Evolutionary conservation across 2,113 vertebrate genomes (phyloP).

Genomic region (Leptodactylus fuscus): DNA sequence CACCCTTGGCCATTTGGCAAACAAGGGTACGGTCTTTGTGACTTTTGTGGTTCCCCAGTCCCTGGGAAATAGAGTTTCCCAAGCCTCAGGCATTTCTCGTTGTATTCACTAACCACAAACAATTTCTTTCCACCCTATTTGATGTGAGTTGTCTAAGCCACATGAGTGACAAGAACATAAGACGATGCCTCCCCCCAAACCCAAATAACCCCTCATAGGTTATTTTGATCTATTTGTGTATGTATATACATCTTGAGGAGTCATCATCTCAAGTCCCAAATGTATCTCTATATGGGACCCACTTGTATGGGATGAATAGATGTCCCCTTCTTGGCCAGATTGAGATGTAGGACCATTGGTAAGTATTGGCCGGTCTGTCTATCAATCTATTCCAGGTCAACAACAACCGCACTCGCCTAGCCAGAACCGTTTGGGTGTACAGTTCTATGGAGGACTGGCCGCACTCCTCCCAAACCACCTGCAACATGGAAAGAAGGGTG

Average conservation of each 20-base stretch:
- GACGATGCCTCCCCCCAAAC: background rate
- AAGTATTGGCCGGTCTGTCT: background rate
- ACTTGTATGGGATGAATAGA: no score
- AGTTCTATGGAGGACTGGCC: no score
- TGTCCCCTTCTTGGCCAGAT: background rate
- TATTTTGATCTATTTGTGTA: background rate
- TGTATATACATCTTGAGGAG: background rate
- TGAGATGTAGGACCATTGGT: background rate
- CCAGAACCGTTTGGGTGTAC: no score
- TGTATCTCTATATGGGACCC: no score
- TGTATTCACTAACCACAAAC: background rate
- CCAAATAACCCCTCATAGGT: background rate
- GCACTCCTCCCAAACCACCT: no score
- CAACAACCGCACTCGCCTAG: no score
- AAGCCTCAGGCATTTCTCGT: conserved; percentile 23
- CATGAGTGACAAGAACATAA: background rate
- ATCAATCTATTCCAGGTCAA: background rate
- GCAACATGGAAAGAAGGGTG: no score
- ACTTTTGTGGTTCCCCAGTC: background rate
- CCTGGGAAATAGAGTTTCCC: conserved; percentile 11
- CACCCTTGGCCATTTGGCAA: background rate
- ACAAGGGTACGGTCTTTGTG: background rate
- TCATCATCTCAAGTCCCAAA: no score
- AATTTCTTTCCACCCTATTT: background rate
- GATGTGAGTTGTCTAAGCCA: background rate